A percentile compares a stretch with the other conserved stretches of the same genome.
These are phyloP conservation scores for Isichthys henryi DNA, from an alignment of 2,113 vertebrate species.

Conservation along the genomic window DNA sequence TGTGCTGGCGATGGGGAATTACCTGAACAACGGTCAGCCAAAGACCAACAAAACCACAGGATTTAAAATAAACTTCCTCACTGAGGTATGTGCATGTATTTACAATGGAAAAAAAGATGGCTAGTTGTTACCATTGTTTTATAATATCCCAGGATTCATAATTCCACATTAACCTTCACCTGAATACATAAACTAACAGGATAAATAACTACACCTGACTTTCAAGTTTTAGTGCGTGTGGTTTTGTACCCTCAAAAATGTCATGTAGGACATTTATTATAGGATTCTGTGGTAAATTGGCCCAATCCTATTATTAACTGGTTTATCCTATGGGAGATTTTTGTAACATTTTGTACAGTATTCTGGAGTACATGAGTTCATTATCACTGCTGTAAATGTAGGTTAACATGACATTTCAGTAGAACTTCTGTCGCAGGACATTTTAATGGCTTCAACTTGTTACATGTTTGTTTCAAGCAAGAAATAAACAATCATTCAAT, in stretches of 20 bases:
- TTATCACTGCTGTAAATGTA: constrained; percentile 9
- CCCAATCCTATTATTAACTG: constrained; percentile 7
- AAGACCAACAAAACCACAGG: constrained; percentile 84
- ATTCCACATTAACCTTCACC: neutral
- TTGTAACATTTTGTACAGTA: constrained; percentile 18
- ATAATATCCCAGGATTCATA: neutral
- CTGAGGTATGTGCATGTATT: constrained; percentile 64
- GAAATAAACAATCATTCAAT: neutral
- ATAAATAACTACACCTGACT: neutral
- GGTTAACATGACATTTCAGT: constrained; percentile 4
- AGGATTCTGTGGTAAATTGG: constrained; percentile 7
- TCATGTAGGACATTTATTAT: constrained; percentile 18
- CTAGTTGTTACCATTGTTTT: neutral
- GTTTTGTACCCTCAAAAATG: constrained; percentile 2
- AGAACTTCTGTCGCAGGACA: neutral
- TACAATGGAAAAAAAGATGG: neutral
- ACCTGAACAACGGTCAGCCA: constrained; percentile 93
- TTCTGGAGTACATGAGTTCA: neutral
- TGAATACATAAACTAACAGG: neutral
- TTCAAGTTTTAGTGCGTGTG: neutral
- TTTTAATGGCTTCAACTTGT: neutral
- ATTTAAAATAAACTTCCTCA: constrained; percentile 98
- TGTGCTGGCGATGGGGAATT: constrained; percentile 98
- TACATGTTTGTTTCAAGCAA: neutral
- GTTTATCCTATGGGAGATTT: constrained; percentile 3